Base-by-base conservation (phyloP, 2,797 vertebrate species). In the Chloroceryle inda region DNA sequence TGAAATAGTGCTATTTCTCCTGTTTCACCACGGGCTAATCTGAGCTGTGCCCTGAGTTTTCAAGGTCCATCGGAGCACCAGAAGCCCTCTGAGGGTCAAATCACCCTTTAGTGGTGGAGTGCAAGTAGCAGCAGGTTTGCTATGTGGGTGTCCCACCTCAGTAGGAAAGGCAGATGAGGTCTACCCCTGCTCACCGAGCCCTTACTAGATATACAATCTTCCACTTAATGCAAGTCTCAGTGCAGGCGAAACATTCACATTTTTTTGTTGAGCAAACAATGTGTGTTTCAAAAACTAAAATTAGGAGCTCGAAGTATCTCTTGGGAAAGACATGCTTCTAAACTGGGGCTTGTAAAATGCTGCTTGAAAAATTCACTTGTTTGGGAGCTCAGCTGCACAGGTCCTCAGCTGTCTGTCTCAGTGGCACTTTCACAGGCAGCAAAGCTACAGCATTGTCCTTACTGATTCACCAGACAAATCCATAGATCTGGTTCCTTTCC, bases 171-270 rank as follows among this genome's bases (percentile, higher is more conserved):
- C 21, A 58, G 38, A 26, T 45, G 61, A 59, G 26, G 27, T 52
- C 27, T 58, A 6, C 7, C 10, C 10, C 23, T 64, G 50, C 29
- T 49, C 61, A 80, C 59, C 22, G 23, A 74, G 6, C 5, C 27
- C 22, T 58, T 31, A 26, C 38, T 50, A 66, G 11, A 4, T 62
- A 9, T 35, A 26, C 9, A 26, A 1, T 21, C 24, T 62, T 37
- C 17, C 23, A 24, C 40, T 69, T 45, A n/a, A 9, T 18, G 50
- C 45, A 73, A 17, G 14, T 53, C 53, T 81, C 19, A 11, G 29
- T 2, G 2, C 15, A 37, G 0, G 10, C 55, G 42, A 73, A 58
- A 75, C 37, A 26, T 31, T 63, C 21, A 2, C 0, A 0, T 45
- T 59, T 13, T 13, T 33, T 73, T 61, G 44, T 78, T 78, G 24